A percentile compares a stretch with the other conserved stretches of the same genome.
phyloP scores from a whole-genome alignment of 2,113 vertebrate species.

The Grallaria varia region DNA sequence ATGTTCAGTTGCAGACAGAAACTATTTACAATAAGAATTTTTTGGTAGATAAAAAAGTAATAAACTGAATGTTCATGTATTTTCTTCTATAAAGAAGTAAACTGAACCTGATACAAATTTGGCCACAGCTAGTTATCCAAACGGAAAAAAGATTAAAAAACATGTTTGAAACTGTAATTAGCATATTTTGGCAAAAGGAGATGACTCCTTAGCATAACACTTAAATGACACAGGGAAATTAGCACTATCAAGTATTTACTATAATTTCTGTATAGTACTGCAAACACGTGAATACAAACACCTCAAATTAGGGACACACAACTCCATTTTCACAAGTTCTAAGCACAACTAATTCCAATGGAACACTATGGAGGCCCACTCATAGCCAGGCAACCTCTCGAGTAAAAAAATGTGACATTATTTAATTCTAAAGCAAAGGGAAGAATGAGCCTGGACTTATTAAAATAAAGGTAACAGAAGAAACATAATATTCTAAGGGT shows the following conservation, averaged over 20 bases:
- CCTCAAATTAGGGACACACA: not conserved
- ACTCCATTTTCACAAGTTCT: not conserved
- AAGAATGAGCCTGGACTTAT: not conserved
- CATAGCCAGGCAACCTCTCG: not conserved
- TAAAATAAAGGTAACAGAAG: not conserved
- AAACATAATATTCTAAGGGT: not conserved
- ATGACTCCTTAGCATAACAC: not conserved
- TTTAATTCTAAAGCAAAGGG: constrained; percentile 2
- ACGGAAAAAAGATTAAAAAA: not conserved
- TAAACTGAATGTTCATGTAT: not conserved
- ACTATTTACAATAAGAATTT: not conserved
- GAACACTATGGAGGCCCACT: not conserved
- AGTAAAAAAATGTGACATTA: constrained; percentile 9
- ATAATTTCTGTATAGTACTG: not conserved
- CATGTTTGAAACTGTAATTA: not conserved
- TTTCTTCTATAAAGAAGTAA: not conserved
- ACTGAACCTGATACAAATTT: not conserved
- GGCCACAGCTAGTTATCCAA: not conserved
- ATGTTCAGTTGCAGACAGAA: not conserved
- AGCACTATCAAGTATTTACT: not conserved
- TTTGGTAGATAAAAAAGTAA: not conserved
- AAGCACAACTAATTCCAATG: constrained; percentile 19
- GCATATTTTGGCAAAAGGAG: not conserved
- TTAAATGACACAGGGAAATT: not conserved
- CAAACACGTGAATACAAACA: not conserved